Percentiles rank a stretch among this genome's conserved stretches.
Conservation (phyloP, 2,113 vertebrate genomes). For the Pristiophorus japonicus region DNA sequence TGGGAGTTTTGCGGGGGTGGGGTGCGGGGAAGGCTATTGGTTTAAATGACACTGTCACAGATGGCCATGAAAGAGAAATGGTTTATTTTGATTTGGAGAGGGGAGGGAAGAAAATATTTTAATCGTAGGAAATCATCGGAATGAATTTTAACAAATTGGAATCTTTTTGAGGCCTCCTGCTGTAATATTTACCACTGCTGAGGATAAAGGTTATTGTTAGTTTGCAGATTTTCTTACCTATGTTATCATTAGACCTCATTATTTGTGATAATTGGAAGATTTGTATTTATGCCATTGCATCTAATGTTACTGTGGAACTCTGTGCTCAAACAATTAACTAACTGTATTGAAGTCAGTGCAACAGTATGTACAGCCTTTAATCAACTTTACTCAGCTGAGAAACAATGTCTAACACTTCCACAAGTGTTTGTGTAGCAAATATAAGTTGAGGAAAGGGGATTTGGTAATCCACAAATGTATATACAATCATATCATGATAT, state of each 20-base stretch:
- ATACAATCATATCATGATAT: neutral
- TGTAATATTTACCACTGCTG: neutral
- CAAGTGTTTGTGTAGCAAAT: neutral
- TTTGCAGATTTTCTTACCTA: neutral
- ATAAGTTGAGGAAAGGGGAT: neutral
- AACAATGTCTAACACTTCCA: neutral
- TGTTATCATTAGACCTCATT: neutral
- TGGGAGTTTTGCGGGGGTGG: neutral
- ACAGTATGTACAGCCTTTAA: neutral
- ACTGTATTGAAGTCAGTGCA: neutral
- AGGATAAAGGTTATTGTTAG: neutral
- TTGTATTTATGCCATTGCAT: neutral
- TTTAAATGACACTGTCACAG: slow-evolving; percentile 68
- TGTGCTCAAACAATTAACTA: neutral
- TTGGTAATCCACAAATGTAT: neutral
- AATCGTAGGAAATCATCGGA: neutral
- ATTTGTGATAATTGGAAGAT: neutral
- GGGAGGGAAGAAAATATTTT: neutral
- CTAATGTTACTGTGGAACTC: neutral
- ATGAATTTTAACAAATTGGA: slow-evolving; percentile 21
- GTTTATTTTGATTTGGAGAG: slow-evolving; percentile 48
- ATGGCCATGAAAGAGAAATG: slow-evolving; percentile 67
- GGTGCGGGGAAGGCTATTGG: slow-evolving; percentile 59
- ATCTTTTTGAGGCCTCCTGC: neutral
- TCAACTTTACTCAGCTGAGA: neutral